Evolutionary conservation across 2,797 vertebrate genomes (phyloP).

Genomic region (Natrix natrix): DNA sequence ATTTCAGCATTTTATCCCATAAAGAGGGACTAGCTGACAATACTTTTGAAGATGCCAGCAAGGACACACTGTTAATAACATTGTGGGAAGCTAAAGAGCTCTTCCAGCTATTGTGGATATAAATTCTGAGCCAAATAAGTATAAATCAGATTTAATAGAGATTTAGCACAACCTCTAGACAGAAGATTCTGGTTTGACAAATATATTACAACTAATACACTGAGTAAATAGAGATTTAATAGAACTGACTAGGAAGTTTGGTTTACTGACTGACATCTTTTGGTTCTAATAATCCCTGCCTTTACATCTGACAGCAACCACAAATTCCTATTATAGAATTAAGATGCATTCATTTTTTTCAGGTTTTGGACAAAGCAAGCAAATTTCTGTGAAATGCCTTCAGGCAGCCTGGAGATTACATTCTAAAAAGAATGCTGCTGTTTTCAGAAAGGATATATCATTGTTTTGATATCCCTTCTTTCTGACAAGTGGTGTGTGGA

Average conservation of each 20-base stretch:
- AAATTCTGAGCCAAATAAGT: conserved; percentile 36
- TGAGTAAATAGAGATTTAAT: conserved; percentile 58
- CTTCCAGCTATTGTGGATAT: conserved; percentile 41
- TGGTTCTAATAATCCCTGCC: conserved; percentile 55
- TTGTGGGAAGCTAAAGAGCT: conserved; percentile 40
- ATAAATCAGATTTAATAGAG: conserved; percentile 55
- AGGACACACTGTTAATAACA: conserved; percentile 40
- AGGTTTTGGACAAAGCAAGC: conserved; percentile 47
- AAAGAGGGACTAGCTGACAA: conserved; percentile 20
- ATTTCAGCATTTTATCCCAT: conserved; percentile 30
- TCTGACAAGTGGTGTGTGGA: not conserved
- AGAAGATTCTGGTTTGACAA: conserved; percentile 59
- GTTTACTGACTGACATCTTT: conserved; percentile 55
- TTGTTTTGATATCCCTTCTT: conserved; percentile 33
- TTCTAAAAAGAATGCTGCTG: conserved; percentile 29
- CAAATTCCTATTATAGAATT: conserved; percentile 58
- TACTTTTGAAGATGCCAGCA: conserved; percentile 42
- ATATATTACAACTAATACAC: conserved; percentile 44
- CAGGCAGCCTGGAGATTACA: conserved; percentile 27
- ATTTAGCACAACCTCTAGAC: conserved; percentile 44
- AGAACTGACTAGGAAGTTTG: conserved; percentile 39
- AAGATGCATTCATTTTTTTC: conserved; percentile 63
- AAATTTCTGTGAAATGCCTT: conserved; percentile 48
- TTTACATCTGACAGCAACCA: conserved; percentile 55
- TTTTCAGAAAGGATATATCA: conserved; percentile 25